phyloP scores from a whole-genome alignment of 2,797 vertebrate genomes.

The Podarcis lilfordi region DNA sequence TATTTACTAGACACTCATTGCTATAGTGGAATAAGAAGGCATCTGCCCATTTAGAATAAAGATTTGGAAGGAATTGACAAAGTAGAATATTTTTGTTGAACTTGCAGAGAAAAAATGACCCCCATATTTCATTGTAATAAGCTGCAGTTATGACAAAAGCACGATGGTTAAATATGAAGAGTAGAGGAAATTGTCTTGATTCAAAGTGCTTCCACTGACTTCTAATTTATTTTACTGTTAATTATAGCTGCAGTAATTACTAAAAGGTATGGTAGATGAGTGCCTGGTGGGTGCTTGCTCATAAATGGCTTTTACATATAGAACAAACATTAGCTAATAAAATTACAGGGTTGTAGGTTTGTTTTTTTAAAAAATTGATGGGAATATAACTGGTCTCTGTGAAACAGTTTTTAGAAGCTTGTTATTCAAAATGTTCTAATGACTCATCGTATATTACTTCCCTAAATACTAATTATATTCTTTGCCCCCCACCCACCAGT shows the following conservation, averaged over 20 bases:
- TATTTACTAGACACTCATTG: not conserved
- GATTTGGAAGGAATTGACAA: constrained; percentile 30
- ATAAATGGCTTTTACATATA: not conserved
- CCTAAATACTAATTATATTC: constrained; percentile 39
- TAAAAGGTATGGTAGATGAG: constrained; percentile 16
- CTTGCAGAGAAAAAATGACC: not conserved
- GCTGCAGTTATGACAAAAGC: constrained; percentile 6
- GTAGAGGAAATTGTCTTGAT: not conserved
- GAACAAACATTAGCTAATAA: constrained; percentile 12
- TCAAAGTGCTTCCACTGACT: not conserved
- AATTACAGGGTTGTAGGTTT: not conserved
- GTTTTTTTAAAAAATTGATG: constrained; percentile 9
- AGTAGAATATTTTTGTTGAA: constrained; percentile 4
- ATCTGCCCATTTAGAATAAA: not conserved
- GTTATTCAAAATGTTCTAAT: constrained; percentile 19
- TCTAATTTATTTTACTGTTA: constrained; percentile 32
- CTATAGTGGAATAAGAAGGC: not conserved
- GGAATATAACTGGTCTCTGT: not conserved
- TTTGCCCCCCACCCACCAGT: constrained; percentile 76
- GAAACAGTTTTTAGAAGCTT: constrained; percentile 1
- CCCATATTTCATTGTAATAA: not conserved
- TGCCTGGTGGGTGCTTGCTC: not conserved
- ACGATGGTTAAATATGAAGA: constrained; percentile 27
- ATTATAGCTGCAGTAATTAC: constrained; percentile 24
- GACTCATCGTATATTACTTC: constrained; percentile 23